Evolutionary conservation across 1,140 invertebrate species (phyloP).

Genomic region (Prorops nasuta): DNA sequence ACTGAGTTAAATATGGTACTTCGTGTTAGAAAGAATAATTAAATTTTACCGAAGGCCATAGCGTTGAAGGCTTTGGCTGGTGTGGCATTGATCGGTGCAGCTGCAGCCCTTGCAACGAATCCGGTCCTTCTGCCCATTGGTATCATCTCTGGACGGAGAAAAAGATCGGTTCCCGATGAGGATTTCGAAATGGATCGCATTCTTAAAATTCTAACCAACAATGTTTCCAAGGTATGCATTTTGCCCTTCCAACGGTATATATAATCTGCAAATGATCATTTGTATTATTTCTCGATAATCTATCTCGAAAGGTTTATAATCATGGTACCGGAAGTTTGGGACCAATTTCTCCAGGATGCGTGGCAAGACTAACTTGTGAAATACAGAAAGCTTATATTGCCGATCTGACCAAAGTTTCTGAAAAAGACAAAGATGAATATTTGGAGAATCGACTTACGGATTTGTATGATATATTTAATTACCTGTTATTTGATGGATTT

Average conservation of each 20-base stretch:
- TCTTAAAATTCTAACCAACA: slow-evolving; percentile 27
- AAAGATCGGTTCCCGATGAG: slow-evolving; percentile 27
- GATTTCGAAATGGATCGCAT: slow-evolving; percentile 27
- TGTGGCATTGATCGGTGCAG: slow-evolving; percentile 74
- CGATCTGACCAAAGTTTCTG: slow-evolving; percentile 34
- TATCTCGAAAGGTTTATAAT: slow-evolving; percentile 7
- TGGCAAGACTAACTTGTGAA: slow-evolving; percentile 48
- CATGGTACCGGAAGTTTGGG: not conserved
- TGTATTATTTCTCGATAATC: not conserved
- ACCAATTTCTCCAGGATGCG: slow-evolving; percentile 40
- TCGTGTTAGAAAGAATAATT: slow-evolving; percentile 2
- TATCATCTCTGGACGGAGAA: slow-evolving; percentile 62
- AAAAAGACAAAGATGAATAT: slow-evolving; percentile 28
- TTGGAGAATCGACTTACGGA: slow-evolving; percentile 51
- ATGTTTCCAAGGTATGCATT: slow-evolving; percentile 29
- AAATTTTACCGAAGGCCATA: slow-evolving; percentile 45
- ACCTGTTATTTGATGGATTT: too few relatives aligned
- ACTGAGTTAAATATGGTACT: too few relatives aligned
- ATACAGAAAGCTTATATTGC: slow-evolving; percentile 45
- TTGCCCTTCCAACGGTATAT: not conserved
- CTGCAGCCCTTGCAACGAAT: slow-evolving; percentile 73
- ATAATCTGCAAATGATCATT: not conserved
- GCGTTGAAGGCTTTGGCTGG: slow-evolving; percentile 72
- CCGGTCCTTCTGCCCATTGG: slow-evolving; percentile 75
- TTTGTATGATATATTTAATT: slow-evolving; percentile 38